A percentile compares a stretch with the other conserved stretches of the same genome.
phyloP scores from a whole-genome alignment of 2,113 vertebrate genomes.

The Platysternon megacephalum region DNA sequence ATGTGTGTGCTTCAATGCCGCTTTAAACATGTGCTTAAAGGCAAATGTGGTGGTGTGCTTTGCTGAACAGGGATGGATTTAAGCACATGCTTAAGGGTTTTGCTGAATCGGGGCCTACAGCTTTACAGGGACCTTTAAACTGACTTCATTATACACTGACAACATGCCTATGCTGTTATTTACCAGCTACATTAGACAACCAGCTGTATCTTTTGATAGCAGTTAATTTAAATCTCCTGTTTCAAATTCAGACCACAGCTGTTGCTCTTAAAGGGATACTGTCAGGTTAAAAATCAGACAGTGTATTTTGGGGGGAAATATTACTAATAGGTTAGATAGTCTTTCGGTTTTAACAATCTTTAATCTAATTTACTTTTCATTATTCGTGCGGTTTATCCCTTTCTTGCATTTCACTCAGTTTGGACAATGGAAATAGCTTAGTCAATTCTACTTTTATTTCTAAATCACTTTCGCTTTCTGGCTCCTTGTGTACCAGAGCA shows the following conservation, averaged over 20 bases:
- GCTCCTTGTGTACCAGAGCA: rapidly evolving
- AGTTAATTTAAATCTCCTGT: not conserved
- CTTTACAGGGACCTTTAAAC: rapidly evolving
- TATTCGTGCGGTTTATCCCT: not conserved
- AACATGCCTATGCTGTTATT: not conserved
- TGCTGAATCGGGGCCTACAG: not conserved
- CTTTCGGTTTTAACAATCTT: not conserved
- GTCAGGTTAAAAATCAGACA: not conserved
- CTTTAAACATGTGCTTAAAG: not conserved
- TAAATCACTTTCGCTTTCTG: rapidly evolving
- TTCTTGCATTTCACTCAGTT: not conserved
- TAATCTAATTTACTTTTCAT: rapidly evolving
- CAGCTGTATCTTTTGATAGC: not conserved
- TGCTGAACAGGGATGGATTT: rapidly evolving
- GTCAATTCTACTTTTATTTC: not conserved
- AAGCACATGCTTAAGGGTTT: rapidly evolving
- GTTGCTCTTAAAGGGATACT: rapidly evolving
- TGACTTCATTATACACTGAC: not conserved
- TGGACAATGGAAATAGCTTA: not conserved
- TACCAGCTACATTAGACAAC: not conserved
- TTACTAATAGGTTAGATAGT: rapidly evolving
- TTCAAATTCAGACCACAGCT: rapidly evolving
- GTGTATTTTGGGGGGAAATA: rapidly evolving
- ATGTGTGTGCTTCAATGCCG: not conserved
- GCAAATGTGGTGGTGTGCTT: rapidly evolving